phyloP scores from a whole-genome alignment of 2,797 vertebrate genomes.

The Rhinella marina region DNA sequence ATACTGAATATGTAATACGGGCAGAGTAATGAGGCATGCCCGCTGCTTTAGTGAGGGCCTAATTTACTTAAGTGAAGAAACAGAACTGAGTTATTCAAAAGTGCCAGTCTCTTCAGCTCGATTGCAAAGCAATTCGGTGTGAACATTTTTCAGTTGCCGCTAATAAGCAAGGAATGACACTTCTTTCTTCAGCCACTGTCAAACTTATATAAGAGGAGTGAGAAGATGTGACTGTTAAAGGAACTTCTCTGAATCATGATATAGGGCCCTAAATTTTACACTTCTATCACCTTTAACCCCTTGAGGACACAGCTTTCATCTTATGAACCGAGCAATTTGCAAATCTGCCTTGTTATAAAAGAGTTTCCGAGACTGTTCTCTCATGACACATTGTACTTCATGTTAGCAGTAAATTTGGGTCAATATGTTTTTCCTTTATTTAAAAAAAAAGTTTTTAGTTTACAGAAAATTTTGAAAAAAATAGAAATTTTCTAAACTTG shows the following conservation, averaged over 20 bases:
- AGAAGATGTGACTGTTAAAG: neutral
- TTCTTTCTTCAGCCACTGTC: neutral
- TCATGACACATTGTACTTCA: too few relatives aligned
- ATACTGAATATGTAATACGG: slow-evolving; percentile 55
- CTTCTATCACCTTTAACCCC: neutral
- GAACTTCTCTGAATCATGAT: neutral
- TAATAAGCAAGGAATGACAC: slow-evolving; percentile 3
- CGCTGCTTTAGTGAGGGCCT: slow-evolving; percentile 20
- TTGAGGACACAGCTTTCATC: too few relatives aligned
- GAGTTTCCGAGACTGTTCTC: too few relatives aligned
- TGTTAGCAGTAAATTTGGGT: too few relatives aligned
- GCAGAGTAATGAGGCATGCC: slow-evolving; percentile 48
- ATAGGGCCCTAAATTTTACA: neutral
- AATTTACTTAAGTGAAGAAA: slow-evolving; percentile 45
- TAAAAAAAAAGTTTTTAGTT: too few relatives aligned
- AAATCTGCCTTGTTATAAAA: too few relatives aligned
- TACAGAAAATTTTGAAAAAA: too few relatives aligned
- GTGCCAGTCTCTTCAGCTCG: slow-evolving; percentile 12
- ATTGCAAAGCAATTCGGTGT: neutral
- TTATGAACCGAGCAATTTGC: neutral
- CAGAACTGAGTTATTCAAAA: slow-evolving; percentile 44
- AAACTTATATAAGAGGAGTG: neutral
- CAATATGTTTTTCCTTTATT: too few relatives aligned
- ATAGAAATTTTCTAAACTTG: too few relatives aligned
- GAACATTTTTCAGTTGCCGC: slow-evolving; percentile 2